Conservation (phyloP, 2,113 vertebrate genomes). For the Nothoprocta pentlandii region DNA sequence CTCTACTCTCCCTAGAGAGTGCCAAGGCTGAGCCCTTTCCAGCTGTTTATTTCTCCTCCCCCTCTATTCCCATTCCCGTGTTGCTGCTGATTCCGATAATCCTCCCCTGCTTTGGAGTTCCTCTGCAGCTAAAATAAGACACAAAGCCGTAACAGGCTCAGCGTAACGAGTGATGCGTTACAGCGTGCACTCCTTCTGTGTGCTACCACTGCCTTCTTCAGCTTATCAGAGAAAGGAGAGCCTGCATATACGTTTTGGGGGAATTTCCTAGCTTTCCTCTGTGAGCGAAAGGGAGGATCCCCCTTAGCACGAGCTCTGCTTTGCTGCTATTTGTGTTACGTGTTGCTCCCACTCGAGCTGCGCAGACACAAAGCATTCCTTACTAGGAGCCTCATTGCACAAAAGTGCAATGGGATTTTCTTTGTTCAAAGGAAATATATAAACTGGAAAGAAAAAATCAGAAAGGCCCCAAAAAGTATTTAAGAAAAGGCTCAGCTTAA, state of each 20-base stretch:
- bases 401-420: constrained; percentile 30
- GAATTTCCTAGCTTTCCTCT: not conserved
- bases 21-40: not conserved
- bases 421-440: constrained; percentile 20
- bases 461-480: not conserved
- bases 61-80: not conserved
- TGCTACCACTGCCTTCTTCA: not conserved
- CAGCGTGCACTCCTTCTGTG: not conserved
- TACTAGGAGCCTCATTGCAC: constrained; percentile 1
- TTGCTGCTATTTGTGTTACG: not conserved
- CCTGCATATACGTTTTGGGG: not conserved
- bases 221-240: not conserved
- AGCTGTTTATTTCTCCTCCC: not conserved
- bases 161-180: not conserved
- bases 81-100: constrained; percentile 28
- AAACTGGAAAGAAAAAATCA: constrained; percentile 1
- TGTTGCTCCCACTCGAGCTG: not conserved
- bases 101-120: not conserved
- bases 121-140: constrained; percentile 42
- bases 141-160: constrained; percentile 21
- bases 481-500: not conserved
- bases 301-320: not conserved
- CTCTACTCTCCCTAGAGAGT: not conserved
- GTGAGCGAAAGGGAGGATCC: not conserved
- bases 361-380: constrained; percentile 17